phyloP scores from a whole-genome alignment of 30 jellyfish, hydroid and myxozoan species.

The Chironex yamaguchii region DNA sequence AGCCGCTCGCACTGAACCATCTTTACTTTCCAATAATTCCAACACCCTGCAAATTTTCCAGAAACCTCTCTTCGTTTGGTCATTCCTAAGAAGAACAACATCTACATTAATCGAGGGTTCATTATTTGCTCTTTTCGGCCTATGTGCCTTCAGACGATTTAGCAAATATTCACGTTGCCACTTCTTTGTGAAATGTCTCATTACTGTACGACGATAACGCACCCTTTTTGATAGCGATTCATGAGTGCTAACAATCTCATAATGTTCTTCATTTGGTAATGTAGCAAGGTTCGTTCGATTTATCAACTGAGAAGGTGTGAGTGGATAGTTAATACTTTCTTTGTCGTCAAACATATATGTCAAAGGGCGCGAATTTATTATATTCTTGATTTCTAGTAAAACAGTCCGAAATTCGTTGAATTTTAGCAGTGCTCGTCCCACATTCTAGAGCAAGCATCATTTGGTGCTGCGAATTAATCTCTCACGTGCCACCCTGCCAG shows the following conservation, averaged over 20 bases:
- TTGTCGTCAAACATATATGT: conserved; percentile 11
- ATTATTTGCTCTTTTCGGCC: neutral
- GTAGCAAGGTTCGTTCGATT: conserved; percentile 11
- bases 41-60: neutral
- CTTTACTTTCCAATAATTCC: neutral
- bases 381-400: conserved; percentile 25
- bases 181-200: conserved; percentile 21
- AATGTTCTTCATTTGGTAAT: neutral
- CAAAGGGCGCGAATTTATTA: conserved; percentile 29
- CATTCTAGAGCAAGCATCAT: too few relatives aligned
- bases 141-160: neutral
- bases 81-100: conserved; percentile 1
- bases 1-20: conserved; percentile 16
- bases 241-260: conserved; percentile 27
- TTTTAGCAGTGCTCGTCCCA: conserved; percentile 14
- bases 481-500: too few relatives aligned
- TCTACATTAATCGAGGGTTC: neutral
- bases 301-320: conserved; percentile 39
- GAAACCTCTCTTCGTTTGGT: neutral
- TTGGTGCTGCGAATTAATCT: neutral
- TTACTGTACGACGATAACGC: neutral
- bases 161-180: conserved; percentile 1
- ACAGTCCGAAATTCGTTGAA: conserved; percentile 26
- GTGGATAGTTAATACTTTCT: conserved; percentile 13
- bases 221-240: conserved; percentile 48